Base-by-base conservation (phyloP, 1,140 invertebrate species). In the Copidosoma floridanum region DNA sequence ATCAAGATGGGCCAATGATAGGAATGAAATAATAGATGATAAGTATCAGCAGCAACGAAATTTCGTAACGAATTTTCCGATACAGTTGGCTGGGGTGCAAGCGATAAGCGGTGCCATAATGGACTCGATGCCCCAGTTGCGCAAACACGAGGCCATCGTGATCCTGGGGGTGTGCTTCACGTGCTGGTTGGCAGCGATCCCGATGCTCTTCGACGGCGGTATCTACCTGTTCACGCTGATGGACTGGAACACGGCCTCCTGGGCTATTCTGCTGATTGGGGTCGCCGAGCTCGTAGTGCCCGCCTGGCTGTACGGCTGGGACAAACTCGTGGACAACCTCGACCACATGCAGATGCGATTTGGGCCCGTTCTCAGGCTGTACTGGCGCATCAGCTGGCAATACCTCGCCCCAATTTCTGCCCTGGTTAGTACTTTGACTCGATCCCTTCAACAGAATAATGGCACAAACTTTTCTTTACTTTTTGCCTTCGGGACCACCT, bases 221-320 rank as follows among this genome's bases (percentile, higher is more conserved):
- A 84, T 91, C 59, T 91, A 89, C 72, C 71, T 91, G 62, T 86
- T 92, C 65, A 88, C 89, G 29, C 70, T 92, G 50, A 83, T 93
- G 76, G 91, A 93, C 72, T 89, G 88, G 81, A 91, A 93, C 72
- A 89, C 90, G 1, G 90, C 90, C 24, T 89, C 89, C n/a, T 92
- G 89, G 85, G 89, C 89, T 8, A 88, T 92, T 53, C 81, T 92
- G 61, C 79, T 92, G 35, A 89, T 92, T 69, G 90, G 89, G 32
- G 72, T 89, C 27, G 82, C 83, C 20, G 89, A 93, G 83, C 83
- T 88, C 21, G 76, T 82, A 7, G 80, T 85, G 8, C 82, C 90
- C 1, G 81, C 84, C 10, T 92, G 88, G 87, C 83, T 87, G 16
- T 92, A 92, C 74, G 90, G 90, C 3, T 83, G 83, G 53, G 80